phyloP scores from a whole-genome alignment of 2,113 vertebrate genomes.

The Callipepla californica region DNA sequence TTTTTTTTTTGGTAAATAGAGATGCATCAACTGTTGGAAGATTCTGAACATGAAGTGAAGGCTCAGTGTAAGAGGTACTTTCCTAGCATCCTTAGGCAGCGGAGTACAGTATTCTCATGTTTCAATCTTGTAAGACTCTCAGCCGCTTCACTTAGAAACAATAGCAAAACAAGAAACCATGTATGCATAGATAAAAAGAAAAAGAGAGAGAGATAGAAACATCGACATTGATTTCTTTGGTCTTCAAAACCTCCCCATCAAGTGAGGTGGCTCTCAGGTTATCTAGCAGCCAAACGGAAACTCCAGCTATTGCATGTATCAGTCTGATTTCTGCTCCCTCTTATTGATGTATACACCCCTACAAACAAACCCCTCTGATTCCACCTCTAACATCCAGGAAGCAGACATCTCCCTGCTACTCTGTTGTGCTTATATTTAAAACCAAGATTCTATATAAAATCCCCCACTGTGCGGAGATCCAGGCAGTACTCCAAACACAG shows the following conservation, averaged over 20 bases:
- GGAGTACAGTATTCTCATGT: background rate
- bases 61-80: background rate
- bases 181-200: accelerated
- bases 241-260: background rate
- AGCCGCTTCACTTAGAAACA: background rate
- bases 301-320: accelerated
- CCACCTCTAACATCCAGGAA: background rate
- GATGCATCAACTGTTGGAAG: background rate
- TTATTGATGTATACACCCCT: accelerated
- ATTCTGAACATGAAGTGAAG: background rate
- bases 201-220: background rate
- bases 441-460: slow-evolving; percentile 31
- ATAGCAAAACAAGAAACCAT: background rate
- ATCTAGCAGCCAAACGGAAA: background rate
- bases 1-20: background rate
- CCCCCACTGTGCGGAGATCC: background rate
- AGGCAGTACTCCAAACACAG: slow-evolving; percentile 31
- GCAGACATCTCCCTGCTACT: background rate
- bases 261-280: background rate
- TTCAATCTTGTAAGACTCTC: background rate
- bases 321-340: background rate
- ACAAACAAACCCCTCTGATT: background rate
- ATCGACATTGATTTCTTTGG: background rate
- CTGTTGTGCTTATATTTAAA: background rate
- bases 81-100: slow-evolving; percentile 3